A percentile compares a stretch with the other conserved stretches of the same genome.
Evolutionary conservation across 2,113 vertebrate species (phyloP).

Genomic region (Brachirus orientalis): DNA sequence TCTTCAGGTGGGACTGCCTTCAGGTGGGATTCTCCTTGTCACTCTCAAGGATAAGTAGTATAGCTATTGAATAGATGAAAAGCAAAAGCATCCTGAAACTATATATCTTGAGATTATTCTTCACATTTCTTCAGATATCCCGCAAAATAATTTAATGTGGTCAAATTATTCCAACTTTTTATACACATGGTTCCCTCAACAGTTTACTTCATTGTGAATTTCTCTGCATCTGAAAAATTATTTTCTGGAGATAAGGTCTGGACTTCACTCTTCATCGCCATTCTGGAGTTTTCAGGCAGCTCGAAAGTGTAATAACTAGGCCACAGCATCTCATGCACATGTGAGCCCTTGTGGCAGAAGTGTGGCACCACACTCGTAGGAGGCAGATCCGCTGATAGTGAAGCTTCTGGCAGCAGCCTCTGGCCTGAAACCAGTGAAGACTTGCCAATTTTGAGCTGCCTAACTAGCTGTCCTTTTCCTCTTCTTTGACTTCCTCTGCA

Average conservation of each 20-base stretch:
- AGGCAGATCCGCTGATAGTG: slow-evolving; percentile 51
- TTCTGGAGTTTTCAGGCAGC: slow-evolving; percentile 42
- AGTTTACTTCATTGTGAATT: not conserved
- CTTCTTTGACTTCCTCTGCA: not conserved
- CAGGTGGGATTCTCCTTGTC: too few species aligned
- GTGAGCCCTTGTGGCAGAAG: slow-evolving; percentile 40
- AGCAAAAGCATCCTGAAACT: too few species aligned
- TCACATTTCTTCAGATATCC: not conserved
- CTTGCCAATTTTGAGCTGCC: slow-evolving; percentile 43
- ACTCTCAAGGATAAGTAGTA: too few species aligned
- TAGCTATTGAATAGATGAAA: too few species aligned
- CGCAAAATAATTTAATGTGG: too few species aligned
- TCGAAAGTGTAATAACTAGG: slow-evolving; percentile 67
- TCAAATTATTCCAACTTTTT: not conserved
- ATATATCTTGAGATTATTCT: not conserved
- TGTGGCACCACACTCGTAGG: slow-evolving; percentile 29
- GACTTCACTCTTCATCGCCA: slow-evolving; percentile 19
- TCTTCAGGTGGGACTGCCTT: too few species aligned
- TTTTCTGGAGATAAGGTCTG: slow-evolving; percentile 61
- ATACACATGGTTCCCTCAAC: not conserved
- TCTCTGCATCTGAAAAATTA: slow-evolving; percentile 31
- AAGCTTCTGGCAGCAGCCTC: slow-evolving; percentile 42
- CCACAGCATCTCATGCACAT: slow-evolving; percentile 69
- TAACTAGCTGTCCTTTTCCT: slow-evolving; percentile 41
- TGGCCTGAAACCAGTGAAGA: slow-evolving; percentile 40